Evolutionary conservation across 2,797 vertebrate genomes (phyloP), one percentile per base, ranked within the genome.

Genomic region (Telmatherina bonti): DNA sequence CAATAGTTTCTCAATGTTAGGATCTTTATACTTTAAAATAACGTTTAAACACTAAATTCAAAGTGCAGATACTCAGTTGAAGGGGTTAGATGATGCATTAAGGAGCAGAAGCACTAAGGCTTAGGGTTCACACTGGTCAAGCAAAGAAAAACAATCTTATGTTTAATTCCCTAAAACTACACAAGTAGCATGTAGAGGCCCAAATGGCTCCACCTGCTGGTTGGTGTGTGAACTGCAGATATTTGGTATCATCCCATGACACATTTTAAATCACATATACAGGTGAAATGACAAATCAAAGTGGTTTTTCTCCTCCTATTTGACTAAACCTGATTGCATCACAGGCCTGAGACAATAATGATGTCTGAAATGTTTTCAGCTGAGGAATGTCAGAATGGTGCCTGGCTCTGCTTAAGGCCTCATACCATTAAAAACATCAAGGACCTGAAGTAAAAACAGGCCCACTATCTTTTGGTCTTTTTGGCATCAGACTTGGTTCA

Each of bases 341-440:
- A 16, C 7, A 2, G 47, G 81, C 79, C 72, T 66, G 69, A 74
- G 72, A 78, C 49, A 49, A 62, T 7, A 54, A 24, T 10, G 18
- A 36, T 56, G 35, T 54, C 62, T 5, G 62, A 52, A 66, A 24
- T 1, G 35, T 13, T 36, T 2, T 13, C 35, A 18, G 15, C 38
- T 13, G 12, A 36, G 35, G 8, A 36, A 3, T 4, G 52, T 61
- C 33, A 67, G 11, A 83, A 72, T 75, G 82, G 80, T 73, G 72
- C 88, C 85, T 71, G 85, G 75, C 80, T 85, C 74, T 54, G 70
- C 59, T 52, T 89, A 90, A 89, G 84, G 90, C 87, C 74, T 85
- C 77, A 56, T 63, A 83, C 71, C 41, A 26, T 74, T 63, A 71
- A 67, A 81, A 79, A 76, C 58, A 74, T 76, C n/a, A 51, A 67